Conservation (phyloP, 2,113 vertebrate species). For the Anoura caudifer region DNA sequence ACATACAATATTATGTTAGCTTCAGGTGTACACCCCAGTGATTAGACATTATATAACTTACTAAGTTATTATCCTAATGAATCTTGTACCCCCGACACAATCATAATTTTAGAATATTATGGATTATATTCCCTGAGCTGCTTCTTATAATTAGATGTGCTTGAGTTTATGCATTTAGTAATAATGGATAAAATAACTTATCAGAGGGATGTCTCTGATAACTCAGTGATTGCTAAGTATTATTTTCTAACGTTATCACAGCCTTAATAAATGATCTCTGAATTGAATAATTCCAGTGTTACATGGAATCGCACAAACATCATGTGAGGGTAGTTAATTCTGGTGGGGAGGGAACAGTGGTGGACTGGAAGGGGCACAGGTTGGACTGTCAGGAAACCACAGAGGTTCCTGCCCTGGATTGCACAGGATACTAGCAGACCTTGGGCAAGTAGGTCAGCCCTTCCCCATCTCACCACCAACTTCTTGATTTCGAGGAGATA, state of each 20-base stretch:
- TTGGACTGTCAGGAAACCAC: neutral
- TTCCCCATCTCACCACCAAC: neutral
- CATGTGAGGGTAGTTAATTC: neutral
- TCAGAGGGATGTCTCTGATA: neutral
- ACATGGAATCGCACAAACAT: neutral
- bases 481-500: neutral
- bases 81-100: neutral
- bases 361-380: neutral
- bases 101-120: neutral
- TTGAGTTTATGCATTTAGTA: slow-evolving; percentile 26
- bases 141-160: neutral
- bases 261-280: neutral
- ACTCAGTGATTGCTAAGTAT: neutral
- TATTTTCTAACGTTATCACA: slow-evolving; percentile 25
- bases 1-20: neutral
- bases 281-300: neutral
- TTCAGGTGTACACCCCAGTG: neutral
- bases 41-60: neutral
- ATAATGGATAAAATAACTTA: neutral
- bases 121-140: neutral
- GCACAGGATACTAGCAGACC: neutral
- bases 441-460: neutral
- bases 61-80: neutral
- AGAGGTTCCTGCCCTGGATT: neutral
- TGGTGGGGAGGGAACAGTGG: neutral